Base-by-base conservation (phyloP, 2,113 vertebrate species). In the Epinephelus fuscoguttatus region DNA sequence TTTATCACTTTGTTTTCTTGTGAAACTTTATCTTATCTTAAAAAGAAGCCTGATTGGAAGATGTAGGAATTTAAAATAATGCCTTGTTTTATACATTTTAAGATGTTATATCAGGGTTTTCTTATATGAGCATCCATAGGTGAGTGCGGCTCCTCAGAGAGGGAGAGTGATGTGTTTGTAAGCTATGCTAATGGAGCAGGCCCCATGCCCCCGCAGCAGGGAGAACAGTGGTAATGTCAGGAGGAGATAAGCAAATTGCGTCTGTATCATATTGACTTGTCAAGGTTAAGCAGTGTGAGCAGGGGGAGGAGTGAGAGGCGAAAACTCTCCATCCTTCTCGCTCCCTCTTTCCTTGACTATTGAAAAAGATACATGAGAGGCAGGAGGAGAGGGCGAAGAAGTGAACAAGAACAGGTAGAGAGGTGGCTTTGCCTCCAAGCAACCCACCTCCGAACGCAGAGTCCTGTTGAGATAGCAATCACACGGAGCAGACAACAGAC, bases 211-310 rank as follows among this genome's bases (percentile, higher is more conserved):
- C 88, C 59, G 64, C 91, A 87, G 90, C 90, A 90, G 88, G 72
- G 87, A 83, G 88, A 93, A 77, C 91, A 92, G 92, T 93, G 90
- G 92, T 93, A 91, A 95, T 94, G 95, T 94, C 94, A 94, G 90
- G 87, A 85, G 90, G 74, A 95, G 95, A 95, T 94, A 95, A 95
- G 95, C 94, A 95, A 95, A 96, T 94, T 93, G 93, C 82, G 14
- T 84, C 80, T 90, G 93, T 89, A 94, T 95, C 93, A 94, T 92
- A 95, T 92, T 94, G 95, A 96, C 94, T 92, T 90, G 95, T 94
- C 94, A 95, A 95, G 95, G 95, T 96, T 95, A 96, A 95, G 92
- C 94, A 93, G 91, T 84, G 85, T 86, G 83, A 93, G 84, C 89
- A 85, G 87, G 78, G 73, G 89, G 84, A 88, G 85, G 88, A 89